Evolutionary conservation across 2,888 invertebrate genomes (phyloP).

Genomic region (Copidosoma aretas): DNA sequence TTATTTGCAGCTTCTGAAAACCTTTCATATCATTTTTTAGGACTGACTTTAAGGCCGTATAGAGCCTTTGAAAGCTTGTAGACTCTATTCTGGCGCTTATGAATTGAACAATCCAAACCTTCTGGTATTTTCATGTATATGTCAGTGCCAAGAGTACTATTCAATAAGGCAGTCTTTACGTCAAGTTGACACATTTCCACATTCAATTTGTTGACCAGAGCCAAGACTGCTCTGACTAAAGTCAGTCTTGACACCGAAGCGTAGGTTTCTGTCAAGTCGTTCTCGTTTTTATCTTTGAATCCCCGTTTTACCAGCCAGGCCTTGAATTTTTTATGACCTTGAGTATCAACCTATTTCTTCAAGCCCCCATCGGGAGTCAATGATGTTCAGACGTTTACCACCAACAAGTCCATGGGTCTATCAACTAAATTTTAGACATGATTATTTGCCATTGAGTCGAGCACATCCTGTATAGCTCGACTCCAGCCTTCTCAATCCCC

Average conservation of each 20-base stretch:
- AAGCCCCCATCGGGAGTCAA: not conserved
- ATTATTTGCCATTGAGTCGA: not conserved
- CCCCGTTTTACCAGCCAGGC: not conserved
- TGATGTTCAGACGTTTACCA: too few relatives aligned
- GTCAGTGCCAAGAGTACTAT: not conserved
- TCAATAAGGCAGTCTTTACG: not conserved
- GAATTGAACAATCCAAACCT: too few relatives aligned
- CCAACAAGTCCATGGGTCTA: not conserved
- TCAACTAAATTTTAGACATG: not conserved
- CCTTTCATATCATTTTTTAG: too few relatives aligned
- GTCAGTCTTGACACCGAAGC: constrained; percentile 1
- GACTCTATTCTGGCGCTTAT: too few relatives aligned
- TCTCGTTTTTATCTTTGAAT: not conserved
- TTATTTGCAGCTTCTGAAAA: too few relatives aligned
- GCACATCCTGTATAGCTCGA: constrained; percentile 48
- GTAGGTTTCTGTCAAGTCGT: not conserved
- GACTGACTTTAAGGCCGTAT: too few relatives aligned
- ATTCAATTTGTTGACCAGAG: not conserved
- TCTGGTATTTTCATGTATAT: too few relatives aligned
- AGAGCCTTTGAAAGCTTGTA: too few relatives aligned
- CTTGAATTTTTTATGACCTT: not conserved
- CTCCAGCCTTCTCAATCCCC: not conserved
- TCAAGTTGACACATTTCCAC: not conserved
- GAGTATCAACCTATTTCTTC: not conserved
- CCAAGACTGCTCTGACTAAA: not conserved